Evolutionary conservation across 2,797 vertebrate species (phyloP).

Genomic region (Lithobates sylvaticus): DNA sequence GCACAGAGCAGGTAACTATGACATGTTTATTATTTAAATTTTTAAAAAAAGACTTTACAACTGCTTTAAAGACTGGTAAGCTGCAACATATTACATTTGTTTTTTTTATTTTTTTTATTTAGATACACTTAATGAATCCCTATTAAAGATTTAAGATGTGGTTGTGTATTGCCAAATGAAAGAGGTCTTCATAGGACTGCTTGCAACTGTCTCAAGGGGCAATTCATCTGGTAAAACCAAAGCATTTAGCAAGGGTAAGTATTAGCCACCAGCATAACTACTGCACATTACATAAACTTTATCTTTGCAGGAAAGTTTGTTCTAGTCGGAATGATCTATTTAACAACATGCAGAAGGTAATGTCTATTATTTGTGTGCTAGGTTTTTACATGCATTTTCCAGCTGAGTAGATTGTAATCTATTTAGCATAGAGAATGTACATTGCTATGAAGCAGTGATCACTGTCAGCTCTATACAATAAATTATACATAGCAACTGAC

Average conservation of each 20-base stretch:
- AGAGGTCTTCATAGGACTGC: background rate
- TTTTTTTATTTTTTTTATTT: too few species aligned
- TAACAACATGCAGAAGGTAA: background rate
- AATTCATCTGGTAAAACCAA: background rate
- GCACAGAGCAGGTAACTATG: too few species aligned
- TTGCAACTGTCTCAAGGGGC: background rate
- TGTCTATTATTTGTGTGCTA: background rate
- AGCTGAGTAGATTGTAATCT: conserved; percentile 30
- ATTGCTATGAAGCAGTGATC: background rate
- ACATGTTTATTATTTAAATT: too few species aligned
- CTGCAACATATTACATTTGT: too few species aligned
- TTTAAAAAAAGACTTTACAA: too few species aligned
- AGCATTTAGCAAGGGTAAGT: background rate
- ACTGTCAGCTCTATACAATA: conserved; percentile 53
- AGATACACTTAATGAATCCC: too few species aligned
- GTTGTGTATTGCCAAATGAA: background rate
- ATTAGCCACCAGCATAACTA: background rate
- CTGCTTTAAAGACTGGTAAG: too few species aligned
- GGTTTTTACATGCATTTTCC: background rate
- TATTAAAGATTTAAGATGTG: background rate
- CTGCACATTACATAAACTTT: background rate
- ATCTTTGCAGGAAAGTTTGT: background rate
- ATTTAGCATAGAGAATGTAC: conserved; percentile 4
- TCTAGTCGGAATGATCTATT: background rate
- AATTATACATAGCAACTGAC: conserved; percentile 58